A percentile compares a stretch with the other conserved stretches of the same genome.
Evolutionary conservation across 2,888 invertebrate genomes (phyloP).

Genomic region (Brachyptera risi): DNA sequence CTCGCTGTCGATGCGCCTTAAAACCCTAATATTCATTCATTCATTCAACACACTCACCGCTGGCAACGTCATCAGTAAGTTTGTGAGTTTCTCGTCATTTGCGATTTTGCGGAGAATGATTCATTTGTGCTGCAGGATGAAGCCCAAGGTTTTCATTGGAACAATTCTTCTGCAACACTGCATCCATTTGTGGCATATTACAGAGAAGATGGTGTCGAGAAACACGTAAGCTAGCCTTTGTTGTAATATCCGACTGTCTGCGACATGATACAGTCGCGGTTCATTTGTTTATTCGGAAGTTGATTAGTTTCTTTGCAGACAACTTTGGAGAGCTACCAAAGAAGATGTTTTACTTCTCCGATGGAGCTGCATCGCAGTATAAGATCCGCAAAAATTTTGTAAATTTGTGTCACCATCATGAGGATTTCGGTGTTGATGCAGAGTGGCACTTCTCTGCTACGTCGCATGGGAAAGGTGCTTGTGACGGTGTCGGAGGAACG

Average conservation of each 20-base stretch:
- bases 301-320: constrained; percentile 12
- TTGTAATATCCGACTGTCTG: constrained; percentile 22
- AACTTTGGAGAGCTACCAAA: constrained; percentile 25
- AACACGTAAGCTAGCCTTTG: neutral
- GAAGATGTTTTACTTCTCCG: constrained; percentile 33
- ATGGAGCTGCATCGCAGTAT: constrained; percentile 36
- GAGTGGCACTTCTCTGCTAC: constrained; percentile 27
- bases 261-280: constrained; percentile 32
- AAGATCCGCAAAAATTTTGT: constrained; percentile 36
- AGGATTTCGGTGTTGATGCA: constrained; percentile 23
- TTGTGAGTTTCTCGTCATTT: neutral
- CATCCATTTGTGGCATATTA: neutral
- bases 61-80: too few species aligned
- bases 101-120: neutral
- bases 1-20: too few species aligned
- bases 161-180: neutral
- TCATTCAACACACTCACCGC: too few species aligned
- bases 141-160: constrained; percentile 4
- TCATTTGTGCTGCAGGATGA: neutral
- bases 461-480: constrained; percentile 5
- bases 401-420: too few species aligned
- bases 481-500: constrained; percentile 24
- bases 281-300: constrained; percentile 29
- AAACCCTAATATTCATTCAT: too few species aligned
- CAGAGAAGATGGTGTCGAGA: neutral